Percentiles rank a stretch among this genome's conserved stretches.
Evolutionary conservation across 2,113 vertebrate genomes (phyloP).

Genomic region (Marmota flaviventris): DNA sequence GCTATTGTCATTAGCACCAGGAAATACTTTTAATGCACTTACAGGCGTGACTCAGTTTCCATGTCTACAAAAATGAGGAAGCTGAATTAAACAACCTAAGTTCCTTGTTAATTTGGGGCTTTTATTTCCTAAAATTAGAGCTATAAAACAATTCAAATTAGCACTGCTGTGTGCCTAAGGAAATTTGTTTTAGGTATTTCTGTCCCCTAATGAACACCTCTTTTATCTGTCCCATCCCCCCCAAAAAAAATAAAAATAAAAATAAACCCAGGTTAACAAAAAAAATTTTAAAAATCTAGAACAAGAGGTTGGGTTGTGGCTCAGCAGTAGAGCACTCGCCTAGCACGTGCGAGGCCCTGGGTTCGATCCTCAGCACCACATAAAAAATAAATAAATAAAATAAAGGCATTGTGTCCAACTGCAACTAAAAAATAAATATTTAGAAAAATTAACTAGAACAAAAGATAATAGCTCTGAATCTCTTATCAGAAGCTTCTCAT

Average conservation of each 20-base stretch:
- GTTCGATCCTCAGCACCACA: too few species aligned
- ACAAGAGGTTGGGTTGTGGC: not conserved
- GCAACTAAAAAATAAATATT: too few species aligned
- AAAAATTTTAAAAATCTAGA: not conserved
- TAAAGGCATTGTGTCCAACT: too few species aligned
- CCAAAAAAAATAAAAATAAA: not conserved
- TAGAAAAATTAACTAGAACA: not conserved
- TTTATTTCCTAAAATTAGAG: not conserved
- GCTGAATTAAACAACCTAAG: constrained; percentile 46
- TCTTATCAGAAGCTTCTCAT: not conserved
- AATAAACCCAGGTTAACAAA: not conserved
- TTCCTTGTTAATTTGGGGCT: constrained; percentile 47
- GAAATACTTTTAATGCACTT: not conserved
- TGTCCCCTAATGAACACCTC: not conserved
- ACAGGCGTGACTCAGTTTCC: constrained; percentile 51
- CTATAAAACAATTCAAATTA: constrained; percentile 48
- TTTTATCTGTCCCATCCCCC: not conserved
- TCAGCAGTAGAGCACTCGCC: too few species aligned
- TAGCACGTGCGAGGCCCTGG: too few species aligned
- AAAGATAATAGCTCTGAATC: not conserved
- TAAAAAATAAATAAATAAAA: too few species aligned
- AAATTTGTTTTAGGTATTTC: constrained; percentile 26
- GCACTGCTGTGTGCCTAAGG: not conserved
- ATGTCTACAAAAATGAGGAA: constrained; percentile 52
- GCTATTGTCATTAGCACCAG: not conserved